These are phyloP conservation scores for Drosophila rhopaloa DNA, from an alignment of 1,140 invertebrate genomes.

Conservation along the genomic window DNA sequence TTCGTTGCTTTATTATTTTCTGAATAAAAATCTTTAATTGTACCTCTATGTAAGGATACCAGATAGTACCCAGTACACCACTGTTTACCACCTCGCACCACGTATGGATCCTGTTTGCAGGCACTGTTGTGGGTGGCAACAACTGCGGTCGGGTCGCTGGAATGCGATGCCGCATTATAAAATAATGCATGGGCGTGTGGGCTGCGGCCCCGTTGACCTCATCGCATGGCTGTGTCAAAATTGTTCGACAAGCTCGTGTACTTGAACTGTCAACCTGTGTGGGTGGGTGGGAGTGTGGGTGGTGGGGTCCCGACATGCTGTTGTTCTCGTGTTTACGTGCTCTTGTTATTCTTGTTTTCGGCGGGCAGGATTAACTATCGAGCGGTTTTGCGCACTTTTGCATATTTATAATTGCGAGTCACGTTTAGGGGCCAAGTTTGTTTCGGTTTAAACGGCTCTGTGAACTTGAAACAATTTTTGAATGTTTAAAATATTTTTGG, in stretches of 20 bases:
- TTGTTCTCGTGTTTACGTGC: constrained; percentile 35
- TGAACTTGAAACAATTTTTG: constrained; percentile 41
- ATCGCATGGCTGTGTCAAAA: constrained; percentile 54
- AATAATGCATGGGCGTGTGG: constrained; percentile 35
- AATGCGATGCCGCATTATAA: constrained; percentile 51
- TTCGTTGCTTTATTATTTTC: too few relatives aligned
- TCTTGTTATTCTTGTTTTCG: constrained; percentile 25
- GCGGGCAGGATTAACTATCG: constrained; percentile 35
- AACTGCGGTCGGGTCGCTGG: constrained; percentile 19
- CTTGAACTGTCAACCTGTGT: constrained; percentile 61
- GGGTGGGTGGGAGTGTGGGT: not conserved
- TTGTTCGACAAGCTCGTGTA: constrained; percentile 66
- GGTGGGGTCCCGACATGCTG: constrained; percentile 11
- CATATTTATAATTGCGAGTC: constrained; percentile 50
- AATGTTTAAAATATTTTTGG: constrained; percentile 23
- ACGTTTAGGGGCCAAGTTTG: constrained; percentile 41
- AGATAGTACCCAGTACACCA: not conserved
- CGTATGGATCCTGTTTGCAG: not conserved
- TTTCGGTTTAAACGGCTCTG: constrained; percentile 27
- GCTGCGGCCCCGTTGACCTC: constrained; percentile 31
- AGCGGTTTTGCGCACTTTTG: constrained; percentile 29
- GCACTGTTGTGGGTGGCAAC: constrained; percentile 45
- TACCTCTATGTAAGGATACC: too few relatives aligned
- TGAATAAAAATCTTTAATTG: too few relatives aligned
- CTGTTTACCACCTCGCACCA: not conserved